A percentile compares a stretch with the other conserved stretches of the same genome.
Evolutionary conservation across 2,888 invertebrate species (phyloP).

Genomic region (Tryphoninae sp.): DNA sequence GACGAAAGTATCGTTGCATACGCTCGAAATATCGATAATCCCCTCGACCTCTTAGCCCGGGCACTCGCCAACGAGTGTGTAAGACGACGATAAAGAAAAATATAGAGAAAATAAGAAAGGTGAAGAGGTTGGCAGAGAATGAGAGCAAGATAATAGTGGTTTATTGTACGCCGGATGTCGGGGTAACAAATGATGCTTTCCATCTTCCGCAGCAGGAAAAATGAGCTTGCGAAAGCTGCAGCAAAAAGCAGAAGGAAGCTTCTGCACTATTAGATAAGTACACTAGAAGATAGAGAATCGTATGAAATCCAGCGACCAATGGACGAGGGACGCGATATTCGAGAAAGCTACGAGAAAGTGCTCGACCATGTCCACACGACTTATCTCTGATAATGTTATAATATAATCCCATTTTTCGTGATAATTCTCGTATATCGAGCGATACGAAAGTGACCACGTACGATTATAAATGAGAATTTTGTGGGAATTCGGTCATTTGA

Average conservation of each 20-base stretch:
- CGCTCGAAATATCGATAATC: slow-evolving; percentile 52
- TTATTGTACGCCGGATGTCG: slow-evolving; percentile 48
- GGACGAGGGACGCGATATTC: not conserved
- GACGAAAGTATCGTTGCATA: not conserved
- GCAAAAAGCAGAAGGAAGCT: slow-evolving; percentile 12
- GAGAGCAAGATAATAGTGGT: slow-evolving; percentile 46
- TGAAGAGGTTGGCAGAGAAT: slow-evolving; percentile 22
- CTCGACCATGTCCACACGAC: not conserved
- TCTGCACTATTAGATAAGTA: not conserved
- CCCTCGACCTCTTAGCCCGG: not conserved
- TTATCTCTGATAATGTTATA: not conserved
- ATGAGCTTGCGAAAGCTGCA: slow-evolving; percentile 30
- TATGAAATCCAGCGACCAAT: not conserved
- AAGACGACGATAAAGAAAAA: slow-evolving; percentile 28
- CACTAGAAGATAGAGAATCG: not conserved
- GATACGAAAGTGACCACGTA: not conserved
- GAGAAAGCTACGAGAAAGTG: not conserved
- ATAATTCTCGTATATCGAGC: not conserved
- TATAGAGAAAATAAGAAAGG: slow-evolving; percentile 23
- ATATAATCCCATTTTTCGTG: not conserved
- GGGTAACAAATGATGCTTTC: slow-evolving; percentile 52
- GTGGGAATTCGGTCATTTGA: not conserved
- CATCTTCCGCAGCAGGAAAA: slow-evolving; percentile 42
- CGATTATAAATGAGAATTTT: not conserved
- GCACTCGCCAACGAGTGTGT: slow-evolving; percentile 25